phyloP scores from a whole-genome alignment of 2,113 vertebrate species.

The Gambusia holbrooki region DNA sequence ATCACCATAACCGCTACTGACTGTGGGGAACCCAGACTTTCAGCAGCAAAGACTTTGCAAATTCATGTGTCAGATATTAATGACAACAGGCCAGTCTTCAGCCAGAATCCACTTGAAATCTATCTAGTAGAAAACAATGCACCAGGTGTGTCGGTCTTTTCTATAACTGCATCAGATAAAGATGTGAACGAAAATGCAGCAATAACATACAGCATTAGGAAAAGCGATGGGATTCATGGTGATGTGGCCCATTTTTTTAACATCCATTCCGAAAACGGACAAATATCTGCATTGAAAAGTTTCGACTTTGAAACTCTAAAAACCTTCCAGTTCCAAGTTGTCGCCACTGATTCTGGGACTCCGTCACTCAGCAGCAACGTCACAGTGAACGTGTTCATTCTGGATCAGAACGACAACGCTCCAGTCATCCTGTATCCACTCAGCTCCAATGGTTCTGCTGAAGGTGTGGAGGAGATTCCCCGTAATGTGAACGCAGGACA shows the following conservation, averaged over 20 bases:
- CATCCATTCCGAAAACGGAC: constrained; percentile 66
- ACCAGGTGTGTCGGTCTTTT: constrained; percentile 43
- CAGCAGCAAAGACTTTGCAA: constrained; percentile 41
- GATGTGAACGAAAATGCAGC: constrained; percentile 74
- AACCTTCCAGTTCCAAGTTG: constrained; percentile 44
- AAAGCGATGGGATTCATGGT: background rate
- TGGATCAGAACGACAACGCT: constrained; percentile 75
- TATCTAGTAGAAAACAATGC: constrained; percentile 76
- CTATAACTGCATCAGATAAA: constrained; percentile 63
- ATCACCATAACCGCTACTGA: constrained; percentile 74
- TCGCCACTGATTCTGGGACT: constrained; percentile 1
- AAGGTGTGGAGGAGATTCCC: too few species aligned
- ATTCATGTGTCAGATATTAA: constrained; percentile 72
- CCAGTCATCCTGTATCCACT: too few species aligned
- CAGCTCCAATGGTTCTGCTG: too few species aligned
- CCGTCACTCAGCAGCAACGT: background rate
- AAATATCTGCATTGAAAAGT: constrained; percentile 60
- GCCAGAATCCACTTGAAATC: constrained; percentile 49
- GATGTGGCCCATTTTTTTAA: constrained; percentile 55
- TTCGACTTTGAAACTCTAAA: constrained; percentile 1
- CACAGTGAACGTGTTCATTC: constrained; percentile 56
- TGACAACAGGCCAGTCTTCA: constrained; percentile 63
- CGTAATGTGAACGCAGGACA: too few species aligned
- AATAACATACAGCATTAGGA: constrained; percentile 50
- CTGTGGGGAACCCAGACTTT: constrained; percentile 63